Conservation (phyloP, 1,140 invertebrate species). For the Babylonia areolata region DNA sequence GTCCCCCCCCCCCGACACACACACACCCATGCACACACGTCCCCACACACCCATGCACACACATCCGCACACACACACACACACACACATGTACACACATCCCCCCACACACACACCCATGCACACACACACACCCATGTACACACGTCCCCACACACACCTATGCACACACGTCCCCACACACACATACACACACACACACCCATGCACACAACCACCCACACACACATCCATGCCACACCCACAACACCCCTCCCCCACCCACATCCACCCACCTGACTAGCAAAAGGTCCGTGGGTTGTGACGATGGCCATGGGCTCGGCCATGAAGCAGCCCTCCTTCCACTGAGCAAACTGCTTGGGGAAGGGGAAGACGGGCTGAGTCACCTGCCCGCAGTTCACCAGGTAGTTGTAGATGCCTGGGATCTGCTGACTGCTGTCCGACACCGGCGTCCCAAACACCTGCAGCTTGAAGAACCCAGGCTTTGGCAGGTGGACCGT, state of each 20-base stretch:
- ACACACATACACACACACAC: not conserved
- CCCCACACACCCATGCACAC: too few relatives aligned
- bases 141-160: too few relatives aligned
- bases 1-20: too few relatives aligned
- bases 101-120: too few relatives aligned
- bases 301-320: slow-evolving; percentile 51
- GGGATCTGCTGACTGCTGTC: slow-evolving; percentile 72
- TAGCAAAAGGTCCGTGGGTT: slow-evolving; percentile 38
- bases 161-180: too few relatives aligned
- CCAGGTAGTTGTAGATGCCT: slow-evolving; percentile 73
- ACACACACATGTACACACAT: too few relatives aligned
- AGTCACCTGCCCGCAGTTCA: slow-evolving; percentile 46
- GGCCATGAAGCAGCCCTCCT: slow-evolving; percentile 74
- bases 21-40: too few relatives aligned
- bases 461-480: slow-evolving; percentile 73
- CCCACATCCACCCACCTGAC: slow-evolving; percentile 1
- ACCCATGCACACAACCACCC: not conserved
- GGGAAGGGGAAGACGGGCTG: slow-evolving; percentile 63
- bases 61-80: too few relatives aligned
- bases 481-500: slow-evolving; percentile 59
- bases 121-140: too few relatives aligned
- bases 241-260: too few relatives aligned
- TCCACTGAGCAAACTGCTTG: slow-evolving; percentile 75
- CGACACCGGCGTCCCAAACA: slow-evolving; percentile 67
- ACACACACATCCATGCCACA: too few relatives aligned